Evolutionary conservation across 2,888 invertebrate genomes (phyloP), one percentile per base, ranked within the genome.

Genomic region (Didymodactylos carnosus): DNA sequence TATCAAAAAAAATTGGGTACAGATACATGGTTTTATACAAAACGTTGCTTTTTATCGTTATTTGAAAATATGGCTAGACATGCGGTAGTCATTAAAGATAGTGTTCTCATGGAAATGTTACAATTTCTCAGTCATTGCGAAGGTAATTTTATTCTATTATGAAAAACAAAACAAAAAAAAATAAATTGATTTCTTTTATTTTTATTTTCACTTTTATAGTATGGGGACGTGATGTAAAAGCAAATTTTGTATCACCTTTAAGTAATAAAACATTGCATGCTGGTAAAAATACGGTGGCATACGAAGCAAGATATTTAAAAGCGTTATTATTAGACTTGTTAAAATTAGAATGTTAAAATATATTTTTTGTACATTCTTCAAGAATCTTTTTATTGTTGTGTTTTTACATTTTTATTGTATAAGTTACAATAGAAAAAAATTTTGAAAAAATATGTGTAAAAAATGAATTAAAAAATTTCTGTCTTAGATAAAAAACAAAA

Each of bases 21-120:
- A 0, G 97, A 98, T 81, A 98, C 98, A 5, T 98, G 98, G 98
- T 90, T 92, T 82, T 95, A 97, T 82, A 91, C 94, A 2, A 97
- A 97, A 82, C 87, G 95, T 76, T 95, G 94, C 81, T 91, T 97
- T 81, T 85, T 97, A 75, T 92, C 92, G n/a, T 87, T 93, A 79
- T 87, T 92, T 75, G 92, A 94, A 84, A 92, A 92, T 83, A 85
- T 92, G 78, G 88, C 91, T 0, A 93, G 93, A 80, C 92, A 94
- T 81, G 88, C 92, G 84, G 90, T 94, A 75, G 89, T 91, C 70
- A 87, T 92, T 72, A 88, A 90, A 80, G 94, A 94, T 84, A 87
- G 89, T 35, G 90, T 92, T 39, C 87, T 92, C 76, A 89, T 90
- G 78, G 94, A 94, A 80, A 91, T 92, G 79, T 86, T 92, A 76